Percentiles rank a stretch among this genome's conserved stretches.
These are phyloP conservation scores for Torymus tubicola DNA, from an alignment of 2,888 invertebrate genomes.

Conservation along the genomic window DNA sequence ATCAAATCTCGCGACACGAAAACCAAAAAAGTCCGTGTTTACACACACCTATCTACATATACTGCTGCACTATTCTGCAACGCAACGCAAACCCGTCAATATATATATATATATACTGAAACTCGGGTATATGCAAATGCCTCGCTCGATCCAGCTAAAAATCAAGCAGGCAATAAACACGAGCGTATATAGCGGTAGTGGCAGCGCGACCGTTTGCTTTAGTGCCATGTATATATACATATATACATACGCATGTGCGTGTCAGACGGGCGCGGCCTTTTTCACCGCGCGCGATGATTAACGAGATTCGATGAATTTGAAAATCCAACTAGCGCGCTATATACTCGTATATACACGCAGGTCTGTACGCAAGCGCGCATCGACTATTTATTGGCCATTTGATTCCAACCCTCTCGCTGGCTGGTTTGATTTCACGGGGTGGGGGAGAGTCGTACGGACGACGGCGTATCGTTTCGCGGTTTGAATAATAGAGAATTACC, in stretches of 20 bases:
- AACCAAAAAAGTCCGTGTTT: constrained; percentile 21
- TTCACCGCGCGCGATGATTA: constrained; percentile 48
- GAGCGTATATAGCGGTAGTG: not conserved
- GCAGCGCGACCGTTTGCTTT: constrained; percentile 35
- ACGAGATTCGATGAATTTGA: constrained; percentile 57
- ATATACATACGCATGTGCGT: too few relatives aligned
- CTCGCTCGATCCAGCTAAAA: constrained; percentile 42
- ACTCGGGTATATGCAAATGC: constrained; percentile 36
- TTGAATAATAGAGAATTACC: constrained; percentile 70
- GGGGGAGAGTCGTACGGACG: constrained; percentile 16
- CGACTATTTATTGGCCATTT: constrained; percentile 61
- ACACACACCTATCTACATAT: constrained; percentile 8
- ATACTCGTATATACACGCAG: too few relatives aligned
- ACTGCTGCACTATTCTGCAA: not conserved
- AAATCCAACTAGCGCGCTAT: constrained; percentile 48
- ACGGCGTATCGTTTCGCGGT: constrained; percentile 65
- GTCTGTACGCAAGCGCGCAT: constrained; percentile 24
- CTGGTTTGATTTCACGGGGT: constrained; percentile 58
- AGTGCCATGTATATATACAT: not conserved
- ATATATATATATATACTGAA: not conserved
- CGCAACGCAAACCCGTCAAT: not conserved
- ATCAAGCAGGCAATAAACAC: constrained; percentile 52
- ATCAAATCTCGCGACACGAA: not conserved
- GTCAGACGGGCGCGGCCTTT: not conserved
- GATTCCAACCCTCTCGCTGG: constrained; percentile 45